phyloP scores from a whole-genome alignment of 2,888 invertebrate species.

The Scaptomyza reducta region DNA sequence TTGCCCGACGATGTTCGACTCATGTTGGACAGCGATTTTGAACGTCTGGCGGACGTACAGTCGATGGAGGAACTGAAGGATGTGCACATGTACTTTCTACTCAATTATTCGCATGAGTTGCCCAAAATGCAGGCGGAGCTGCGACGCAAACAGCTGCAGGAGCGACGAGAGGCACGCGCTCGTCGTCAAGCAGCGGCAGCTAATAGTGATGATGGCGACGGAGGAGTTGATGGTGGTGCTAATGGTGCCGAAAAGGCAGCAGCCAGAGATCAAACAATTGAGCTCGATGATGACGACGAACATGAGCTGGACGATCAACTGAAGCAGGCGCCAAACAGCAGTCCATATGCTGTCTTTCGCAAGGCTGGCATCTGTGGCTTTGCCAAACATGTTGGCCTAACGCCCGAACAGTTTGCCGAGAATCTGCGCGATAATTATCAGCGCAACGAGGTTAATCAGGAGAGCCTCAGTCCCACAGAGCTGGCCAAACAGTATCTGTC shows the following conservation, averaged over 20 bases:
- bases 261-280: slow-evolving; percentile 80
- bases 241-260: slow-evolving; percentile 46
- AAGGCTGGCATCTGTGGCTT: slow-evolving; percentile 93
- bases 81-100: slow-evolving; percentile 95
- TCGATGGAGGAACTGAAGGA: slow-evolving; percentile 96
- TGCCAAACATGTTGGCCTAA: slow-evolving; percentile 95
- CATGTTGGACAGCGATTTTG: slow-evolving; percentile 93
- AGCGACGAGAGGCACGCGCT: slow-evolving; percentile 73
- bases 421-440: slow-evolving; percentile 98
- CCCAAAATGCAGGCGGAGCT: slow-evolving; percentile 92
- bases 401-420: slow-evolving; percentile 97
- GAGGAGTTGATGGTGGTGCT: slow-evolving; percentile 14
- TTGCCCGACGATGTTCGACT: slow-evolving; percentile 92
- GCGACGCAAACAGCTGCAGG: slow-evolving; percentile 86
- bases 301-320: slow-evolving; percentile 88
- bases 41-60: slow-evolving; percentile 90
- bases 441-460: slow-evolving; percentile 97
- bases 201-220: slow-evolving; percentile 68
- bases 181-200: slow-evolving; percentile 58
- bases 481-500: slow-evolving; percentile 91
- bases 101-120: slow-evolving; percentile 95
- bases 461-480: slow-evolving; percentile 92
- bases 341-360: slow-evolving; percentile 94
- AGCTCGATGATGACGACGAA: slow-evolving; percentile 88
- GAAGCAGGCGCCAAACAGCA: slow-evolving; percentile 94